Evolutionary conservation across 2,888 invertebrate genomes (phyloP).

Genomic region (Leptogaster cylindrica): DNA sequence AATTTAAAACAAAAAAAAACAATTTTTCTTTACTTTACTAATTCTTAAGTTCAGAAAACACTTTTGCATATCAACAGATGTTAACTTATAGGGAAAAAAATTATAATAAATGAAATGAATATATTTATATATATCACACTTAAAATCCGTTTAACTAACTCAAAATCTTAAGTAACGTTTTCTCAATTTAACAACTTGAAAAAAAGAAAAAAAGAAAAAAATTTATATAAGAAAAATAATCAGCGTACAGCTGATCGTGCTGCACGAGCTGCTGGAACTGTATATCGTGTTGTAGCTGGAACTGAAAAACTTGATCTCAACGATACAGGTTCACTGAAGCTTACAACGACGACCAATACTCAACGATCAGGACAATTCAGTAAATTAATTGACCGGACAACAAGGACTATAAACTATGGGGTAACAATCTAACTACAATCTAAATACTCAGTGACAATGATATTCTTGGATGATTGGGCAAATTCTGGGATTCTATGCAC

Average conservation of each 20-base stretch:
- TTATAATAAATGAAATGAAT: too few relatives aligned
- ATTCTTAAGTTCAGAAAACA: too few relatives aligned
- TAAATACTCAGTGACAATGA: too few relatives aligned
- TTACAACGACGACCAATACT: slow-evolving; percentile 27
- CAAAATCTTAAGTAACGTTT: slow-evolving; percentile 10
- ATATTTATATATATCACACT: too few relatives aligned
- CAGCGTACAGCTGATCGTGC: slow-evolving; percentile 81
- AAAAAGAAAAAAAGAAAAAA: slow-evolving; percentile 33
- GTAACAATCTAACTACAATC: slow-evolving; percentile 45
- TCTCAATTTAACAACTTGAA: slow-evolving; percentile 1
- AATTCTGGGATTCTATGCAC: too few relatives aligned
- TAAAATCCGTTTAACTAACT: too few relatives aligned
- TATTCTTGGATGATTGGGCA: too few relatives aligned
- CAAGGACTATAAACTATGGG: slow-evolving; percentile 52
- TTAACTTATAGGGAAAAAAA: too few relatives aligned
- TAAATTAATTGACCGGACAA: slow-evolving; percentile 63
- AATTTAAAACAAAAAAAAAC: too few relatives aligned
- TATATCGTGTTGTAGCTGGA: slow-evolving; percentile 79
- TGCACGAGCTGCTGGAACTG: slow-evolving; percentile 79
- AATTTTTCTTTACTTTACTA: too few relatives aligned
- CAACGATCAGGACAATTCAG: slow-evolving; percentile 41
- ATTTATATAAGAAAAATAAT: slow-evolving; percentile 46
- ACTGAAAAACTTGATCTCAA: slow-evolving; percentile 72
- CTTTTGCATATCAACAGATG: too few relatives aligned
- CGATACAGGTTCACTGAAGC: slow-evolving; percentile 45